phyloP scores from a whole-genome alignment of 2,888 invertebrate species.

The Sinohyriopsis cumingii region DNA sequence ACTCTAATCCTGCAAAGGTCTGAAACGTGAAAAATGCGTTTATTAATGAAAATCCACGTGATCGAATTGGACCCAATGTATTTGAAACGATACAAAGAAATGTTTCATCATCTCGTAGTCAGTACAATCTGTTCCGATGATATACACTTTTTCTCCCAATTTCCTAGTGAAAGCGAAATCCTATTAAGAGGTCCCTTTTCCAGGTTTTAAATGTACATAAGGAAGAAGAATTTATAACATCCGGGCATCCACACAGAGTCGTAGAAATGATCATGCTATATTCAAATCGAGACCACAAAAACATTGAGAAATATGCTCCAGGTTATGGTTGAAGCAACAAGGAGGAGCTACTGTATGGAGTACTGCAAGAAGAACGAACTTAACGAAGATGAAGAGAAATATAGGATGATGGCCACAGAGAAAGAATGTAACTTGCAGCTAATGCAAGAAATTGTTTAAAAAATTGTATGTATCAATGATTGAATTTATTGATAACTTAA shows the following conservation, averaged over 20 bases:
- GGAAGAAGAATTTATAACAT: slow-evolving; percentile 10
- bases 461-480: too few species aligned
- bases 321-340: slow-evolving; percentile 40
- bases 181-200: slow-evolving; percentile 41
- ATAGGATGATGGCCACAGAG: slow-evolving; percentile 11
- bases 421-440: too few species aligned
- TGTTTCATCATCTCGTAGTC: slow-evolving; percentile 34
- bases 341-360: slow-evolving; percentile 33
- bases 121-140: slow-evolving; percentile 46
- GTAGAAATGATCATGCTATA: slow-evolving; percentile 42
- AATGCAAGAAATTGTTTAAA: too few species aligned
- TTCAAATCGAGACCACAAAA: slow-evolving; percentile 45
- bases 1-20: slow-evolving; percentile 6
- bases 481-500: too few species aligned
- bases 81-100: slow-evolving; percentile 24
- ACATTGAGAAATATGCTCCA: slow-evolving; percentile 35
- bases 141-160: slow-evolving; percentile 33
- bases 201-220: slow-evolving; percentile 33
- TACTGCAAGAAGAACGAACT: slow-evolving; percentile 24
- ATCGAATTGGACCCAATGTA: slow-evolving; percentile 37
- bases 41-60: slow-evolving; percentile 37
- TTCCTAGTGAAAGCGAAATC: slow-evolving; percentile 39
- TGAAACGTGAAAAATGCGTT: slow-evolving; percentile 9
- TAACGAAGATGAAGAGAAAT: slow-evolving; percentile 22
- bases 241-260: slow-evolving; percentile 22